phyloP scores from a whole-genome alignment of 2,888 invertebrate genomes.

The Microdon myrmicae region DNA sequence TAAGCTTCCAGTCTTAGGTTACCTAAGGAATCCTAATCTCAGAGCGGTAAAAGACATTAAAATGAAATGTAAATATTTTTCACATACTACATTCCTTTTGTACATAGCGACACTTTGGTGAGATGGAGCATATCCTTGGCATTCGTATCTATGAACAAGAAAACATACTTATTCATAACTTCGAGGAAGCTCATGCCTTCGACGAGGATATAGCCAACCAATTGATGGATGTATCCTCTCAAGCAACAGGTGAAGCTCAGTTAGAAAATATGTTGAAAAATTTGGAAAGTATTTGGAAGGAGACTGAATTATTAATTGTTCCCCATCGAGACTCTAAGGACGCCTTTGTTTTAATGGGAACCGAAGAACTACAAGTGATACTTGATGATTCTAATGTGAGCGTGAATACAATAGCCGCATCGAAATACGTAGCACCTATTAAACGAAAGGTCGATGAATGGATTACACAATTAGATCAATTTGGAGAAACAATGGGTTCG shows the following conservation, averaged over 20 bases:
- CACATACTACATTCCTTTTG: neutral
- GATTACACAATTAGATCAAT: conserved; percentile 78
- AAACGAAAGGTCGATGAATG: conserved; percentile 85
- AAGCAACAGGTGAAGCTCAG: conserved; percentile 88
- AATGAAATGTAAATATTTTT: neutral
- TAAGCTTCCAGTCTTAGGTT: conserved; percentile 82
- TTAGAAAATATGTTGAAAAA: conserved; percentile 83
- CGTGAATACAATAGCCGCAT: conserved; percentile 86
- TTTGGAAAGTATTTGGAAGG: conserved; percentile 87
- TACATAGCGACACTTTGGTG: conserved; percentile 83
- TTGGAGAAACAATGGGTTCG: conserved; percentile 81
- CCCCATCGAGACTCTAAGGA: conserved; percentile 85
- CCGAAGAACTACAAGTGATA: conserved; percentile 84
- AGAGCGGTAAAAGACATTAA: conserved; percentile 67
- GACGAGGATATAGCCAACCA: conserved; percentile 72
- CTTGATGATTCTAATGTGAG: conserved; percentile 89
- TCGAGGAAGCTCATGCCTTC: conserved; percentile 81
- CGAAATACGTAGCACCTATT: conserved; percentile 86
- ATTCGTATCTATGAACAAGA: conserved; percentile 80
- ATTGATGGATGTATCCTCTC: conserved; percentile 85
- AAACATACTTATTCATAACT: conserved; percentile 73
- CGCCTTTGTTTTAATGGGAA: conserved; percentile 82
- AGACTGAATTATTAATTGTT: conserved; percentile 80
- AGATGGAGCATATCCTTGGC: conserved; percentile 78
- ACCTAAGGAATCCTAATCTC: conserved; percentile 82